Evolutionary conservation across 2,888 invertebrate genomes (phyloP), one percentile per base, ranked within the genome.

Genomic region (Alsophila aescularia): DNA sequence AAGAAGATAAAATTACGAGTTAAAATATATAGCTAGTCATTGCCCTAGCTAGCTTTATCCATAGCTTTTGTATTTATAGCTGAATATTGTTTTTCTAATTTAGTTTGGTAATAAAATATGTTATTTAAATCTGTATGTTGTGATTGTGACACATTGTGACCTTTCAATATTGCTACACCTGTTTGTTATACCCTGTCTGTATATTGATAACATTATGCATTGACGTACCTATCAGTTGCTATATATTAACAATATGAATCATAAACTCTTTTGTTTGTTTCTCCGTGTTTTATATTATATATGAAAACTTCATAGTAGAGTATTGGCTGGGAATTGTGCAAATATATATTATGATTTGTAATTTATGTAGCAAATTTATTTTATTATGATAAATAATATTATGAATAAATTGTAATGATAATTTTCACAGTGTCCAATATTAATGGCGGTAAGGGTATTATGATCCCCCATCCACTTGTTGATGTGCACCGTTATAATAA

Each of bases 381-480:
- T 14, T 31, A 41, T 34, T 27, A 42, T 32, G n/a, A 29, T 39
- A 16, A 37, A 58, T 53, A 40, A 37, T 56, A 54, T 55, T 41
- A 52, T 62, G 9, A 37, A 43, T 18, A 15, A 44, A 60, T 66
- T 66, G 57, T 64, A 73, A 80, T 87, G 90, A 86, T 90, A 90
- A 90, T 91, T 90, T 90, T 90, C 90, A 89, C 90, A 70, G 87
- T 90, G 90, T 89, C 90, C 90, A 89, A 87, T 75, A 64, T 47
- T 47, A 74, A 85, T 85, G 90, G 90, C 85, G 79, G 77, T 79
- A 87, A 89, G 90, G 90, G 86, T 90, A 86, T 61, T 60, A 61
- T 50, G 79, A 81, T 84, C 84, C 85, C 85, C 85, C 82, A 73
- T 70, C 81, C 90, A 90, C 87, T 88, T 73, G 90, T 91, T 90